phyloP scores from a whole-genome alignment of 2,888 invertebrate genomes.

The Oithona nana region DNA sequence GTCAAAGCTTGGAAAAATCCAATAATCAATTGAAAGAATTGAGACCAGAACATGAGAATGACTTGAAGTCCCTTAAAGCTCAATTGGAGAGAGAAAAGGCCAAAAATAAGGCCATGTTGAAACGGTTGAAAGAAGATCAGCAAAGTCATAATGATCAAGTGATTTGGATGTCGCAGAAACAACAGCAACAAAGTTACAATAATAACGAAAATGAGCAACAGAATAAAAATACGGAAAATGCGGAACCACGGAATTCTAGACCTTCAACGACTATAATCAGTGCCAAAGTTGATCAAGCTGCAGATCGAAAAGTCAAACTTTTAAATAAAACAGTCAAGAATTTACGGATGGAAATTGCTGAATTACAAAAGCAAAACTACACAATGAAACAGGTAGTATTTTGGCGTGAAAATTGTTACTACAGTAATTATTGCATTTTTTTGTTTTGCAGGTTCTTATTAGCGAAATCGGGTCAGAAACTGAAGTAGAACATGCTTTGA shows the following conservation, averaged over 20 bases:
- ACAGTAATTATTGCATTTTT: no score
- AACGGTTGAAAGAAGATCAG: not conserved
- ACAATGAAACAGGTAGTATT: not conserved
- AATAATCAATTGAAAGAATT: not conserved
- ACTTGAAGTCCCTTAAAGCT: not conserved
- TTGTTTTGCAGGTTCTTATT: not conserved
- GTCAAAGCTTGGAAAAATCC: not conserved
- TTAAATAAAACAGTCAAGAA: not conserved
- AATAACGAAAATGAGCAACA: not conserved
- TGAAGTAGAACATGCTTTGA: not conserved
- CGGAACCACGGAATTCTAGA: no score
- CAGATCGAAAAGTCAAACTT: not conserved
- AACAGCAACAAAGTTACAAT: not conserved
- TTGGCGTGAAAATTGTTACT: no score
- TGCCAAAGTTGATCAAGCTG: not conserved
- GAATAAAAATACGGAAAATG: no score
- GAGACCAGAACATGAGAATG: not conserved
- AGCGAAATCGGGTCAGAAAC: not conserved
- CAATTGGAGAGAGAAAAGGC: constrained; percentile 1
- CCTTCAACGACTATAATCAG: not conserved
- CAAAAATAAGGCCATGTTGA: not conserved
- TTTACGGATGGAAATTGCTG: not conserved
- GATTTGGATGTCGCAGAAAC: not conserved
- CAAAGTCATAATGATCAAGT: not conserved
- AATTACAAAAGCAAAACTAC: not conserved